Conservation (phyloP, 2,797 vertebrate species). For the Melanotaenia trifasciata region DNA sequence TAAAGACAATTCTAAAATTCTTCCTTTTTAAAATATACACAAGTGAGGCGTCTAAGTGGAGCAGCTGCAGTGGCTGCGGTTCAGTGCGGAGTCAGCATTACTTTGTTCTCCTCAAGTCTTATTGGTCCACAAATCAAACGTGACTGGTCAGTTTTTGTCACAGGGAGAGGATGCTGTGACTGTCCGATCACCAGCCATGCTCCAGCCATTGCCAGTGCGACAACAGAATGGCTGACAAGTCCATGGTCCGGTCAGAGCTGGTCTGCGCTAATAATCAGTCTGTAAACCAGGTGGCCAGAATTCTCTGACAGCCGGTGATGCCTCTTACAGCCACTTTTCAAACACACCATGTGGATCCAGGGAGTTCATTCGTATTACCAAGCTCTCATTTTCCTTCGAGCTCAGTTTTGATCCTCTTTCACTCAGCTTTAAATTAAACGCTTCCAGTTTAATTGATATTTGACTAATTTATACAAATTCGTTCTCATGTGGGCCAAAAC, state of each 20-base stretch:
- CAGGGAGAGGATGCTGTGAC: conserved; percentile 41
- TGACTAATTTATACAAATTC: conserved; percentile 75
- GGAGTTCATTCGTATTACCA: conserved; percentile 44
- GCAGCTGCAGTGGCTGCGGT: conserved; percentile 59
- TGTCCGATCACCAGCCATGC: conserved; percentile 12
- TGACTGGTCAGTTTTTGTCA: conserved; percentile 50
- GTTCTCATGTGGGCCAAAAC: conserved; percentile 62
- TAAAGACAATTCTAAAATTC: conserved; percentile 81
- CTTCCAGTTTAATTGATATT: conserved; percentile 63
- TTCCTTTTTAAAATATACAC: conserved; percentile 82
- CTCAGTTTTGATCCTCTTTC: conserved; percentile 58
- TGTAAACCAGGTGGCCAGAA: conserved; percentile 44
- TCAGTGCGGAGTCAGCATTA: conserved; percentile 66
- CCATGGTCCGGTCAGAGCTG: conserved; percentile 53
- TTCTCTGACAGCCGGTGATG: conserved; percentile 23
- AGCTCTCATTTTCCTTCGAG: conserved; percentile 48
- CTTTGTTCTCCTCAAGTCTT: conserved; percentile 61
- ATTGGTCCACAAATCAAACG: conserved; percentile 69
- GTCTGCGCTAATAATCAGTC: conserved; percentile 53
- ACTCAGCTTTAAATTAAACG: conserved; percentile 58
- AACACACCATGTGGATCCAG: conserved; percentile 66
- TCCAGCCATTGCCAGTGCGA: conserved; percentile 27
- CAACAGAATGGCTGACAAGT: conserved; percentile 44
- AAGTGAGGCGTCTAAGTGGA: conserved; percentile 67
- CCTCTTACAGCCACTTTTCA: conserved; percentile 51